phyloP scores from a whole-genome alignment of 1,140 invertebrate genomes.

The Sarcophaga peregrina region DNA sequence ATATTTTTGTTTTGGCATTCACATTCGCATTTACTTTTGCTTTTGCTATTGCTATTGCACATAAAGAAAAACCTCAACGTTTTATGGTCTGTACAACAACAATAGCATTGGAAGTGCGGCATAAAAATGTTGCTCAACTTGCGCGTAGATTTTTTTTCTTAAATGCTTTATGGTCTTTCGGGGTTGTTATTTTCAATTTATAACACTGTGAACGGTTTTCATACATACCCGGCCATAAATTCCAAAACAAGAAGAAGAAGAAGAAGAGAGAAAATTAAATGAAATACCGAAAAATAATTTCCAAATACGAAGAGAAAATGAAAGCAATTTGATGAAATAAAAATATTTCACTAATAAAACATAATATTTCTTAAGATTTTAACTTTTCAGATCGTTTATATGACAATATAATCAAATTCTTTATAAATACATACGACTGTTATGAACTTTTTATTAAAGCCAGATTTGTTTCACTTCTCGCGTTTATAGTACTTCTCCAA shows the following conservation, averaged over 20 bases:
- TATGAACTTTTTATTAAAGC: too few species aligned
- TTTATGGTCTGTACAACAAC: not conserved
- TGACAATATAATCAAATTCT: too few species aligned
- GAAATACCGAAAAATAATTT: not conserved
- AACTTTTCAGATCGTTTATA: too few species aligned
- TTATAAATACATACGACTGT: too few species aligned
- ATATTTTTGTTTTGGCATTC: not conserved
- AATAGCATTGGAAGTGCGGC: not conserved
- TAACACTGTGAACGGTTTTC: constrained; percentile 50
- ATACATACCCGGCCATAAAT: not conserved
- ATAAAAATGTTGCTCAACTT: constrained; percentile 5
- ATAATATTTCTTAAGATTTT: too few species aligned
- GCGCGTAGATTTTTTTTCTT: not conserved
- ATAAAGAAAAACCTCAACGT: not conserved
- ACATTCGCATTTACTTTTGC: not conserved
- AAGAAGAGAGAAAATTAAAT: not conserved
- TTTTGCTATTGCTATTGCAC: not conserved
- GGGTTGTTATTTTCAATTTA: constrained; percentile 57
- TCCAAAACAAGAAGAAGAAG: constrained; percentile 2
- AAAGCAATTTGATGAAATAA: not conserved
- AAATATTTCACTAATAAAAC: too few species aligned
- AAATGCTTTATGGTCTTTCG: constrained; percentile 55
- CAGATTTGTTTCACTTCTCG: too few species aligned
- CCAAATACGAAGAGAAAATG: not conserved
- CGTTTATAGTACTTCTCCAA: too few species aligned